These are phyloP conservation scores for Neoitamus cyanurus DNA, from an alignment of 2,888 invertebrate genomes.

Conservation along the genomic window DNA sequence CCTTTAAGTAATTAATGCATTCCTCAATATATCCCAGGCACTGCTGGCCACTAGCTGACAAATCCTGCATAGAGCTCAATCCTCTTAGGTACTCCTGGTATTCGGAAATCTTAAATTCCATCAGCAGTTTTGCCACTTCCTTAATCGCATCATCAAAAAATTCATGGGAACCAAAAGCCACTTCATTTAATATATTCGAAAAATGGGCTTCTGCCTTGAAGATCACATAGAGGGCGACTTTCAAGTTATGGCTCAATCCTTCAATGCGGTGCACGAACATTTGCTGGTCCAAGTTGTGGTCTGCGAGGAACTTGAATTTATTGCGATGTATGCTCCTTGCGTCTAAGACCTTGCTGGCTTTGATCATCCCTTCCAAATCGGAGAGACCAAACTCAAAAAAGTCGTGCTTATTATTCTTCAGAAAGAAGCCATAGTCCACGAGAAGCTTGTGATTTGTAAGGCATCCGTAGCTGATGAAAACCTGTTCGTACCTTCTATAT, in stretches of 20 bases:
- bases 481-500: slow-evolving; percentile 75
- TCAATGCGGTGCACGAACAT: slow-evolving; percentile 73
- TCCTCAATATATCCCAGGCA: slow-evolving; percentile 54
- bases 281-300: slow-evolving; percentile 71
- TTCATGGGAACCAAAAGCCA: slow-evolving; percentile 62
- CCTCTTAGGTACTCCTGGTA: slow-evolving; percentile 56
- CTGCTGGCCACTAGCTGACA: slow-evolving; percentile 55
- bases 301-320: slow-evolving; percentile 73
- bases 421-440: slow-evolving; percentile 87
- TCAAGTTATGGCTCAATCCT: slow-evolving; percentile 75
- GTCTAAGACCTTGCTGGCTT: slow-evolving; percentile 50
- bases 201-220: slow-evolving; percentile 61
- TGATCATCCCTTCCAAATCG: slow-evolving; percentile 68
- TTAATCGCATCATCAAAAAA: slow-evolving; percentile 54
- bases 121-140: slow-evolving; percentile 56
- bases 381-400: slow-evolving; percentile 72
- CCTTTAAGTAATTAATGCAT: slow-evolving; percentile 57
- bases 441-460: slow-evolving; percentile 85
- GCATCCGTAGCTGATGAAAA: slow-evolving; percentile 90
- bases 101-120: slow-evolving; percentile 60
- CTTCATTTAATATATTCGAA: slow-evolving; percentile 63
- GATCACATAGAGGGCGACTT: slow-evolving; percentile 61
- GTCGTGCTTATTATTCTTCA: slow-evolving; percentile 76
- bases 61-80: slow-evolving; percentile 53
- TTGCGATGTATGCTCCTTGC: slow-evolving; percentile 64